Conservation (phyloP, 1,140 invertebrate species). For the Wasmannia auropunctata region DNA sequence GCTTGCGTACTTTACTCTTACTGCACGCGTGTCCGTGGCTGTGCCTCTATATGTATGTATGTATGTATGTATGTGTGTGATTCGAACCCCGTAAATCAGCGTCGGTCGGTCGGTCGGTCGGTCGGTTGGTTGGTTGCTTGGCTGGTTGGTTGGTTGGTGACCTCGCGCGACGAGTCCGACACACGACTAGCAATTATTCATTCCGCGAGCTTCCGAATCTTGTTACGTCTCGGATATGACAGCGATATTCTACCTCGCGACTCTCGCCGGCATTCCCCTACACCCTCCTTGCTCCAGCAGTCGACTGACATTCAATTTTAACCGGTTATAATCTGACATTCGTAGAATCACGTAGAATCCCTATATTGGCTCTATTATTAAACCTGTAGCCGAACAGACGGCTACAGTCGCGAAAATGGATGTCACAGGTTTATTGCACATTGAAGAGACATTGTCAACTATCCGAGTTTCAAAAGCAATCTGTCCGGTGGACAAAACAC, state of each 20-base stretch:
- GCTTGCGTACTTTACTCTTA: slow-evolving; percentile 42
- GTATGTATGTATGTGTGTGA: too few species aligned
- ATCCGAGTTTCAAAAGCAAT: not conserved
- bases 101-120: not conserved
- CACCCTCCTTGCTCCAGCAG: not conserved
- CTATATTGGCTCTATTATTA: slow-evolving; percentile 38
- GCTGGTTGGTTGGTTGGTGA: slow-evolving; percentile 41
- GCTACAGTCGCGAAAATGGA: not conserved
- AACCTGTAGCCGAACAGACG: not conserved
- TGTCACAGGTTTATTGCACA: not conserved
- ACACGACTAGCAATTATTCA: slow-evolving; percentile 58
- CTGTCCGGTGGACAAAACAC: too few species aligned
- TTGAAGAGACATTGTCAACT: not conserved
- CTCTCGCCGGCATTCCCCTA: not conserved
- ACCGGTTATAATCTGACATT: slow-evolving; percentile 49
- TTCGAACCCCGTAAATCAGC: slow-evolving; percentile 51
- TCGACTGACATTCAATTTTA: slow-evolving; percentile 56
- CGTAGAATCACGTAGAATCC: slow-evolving; percentile 28
- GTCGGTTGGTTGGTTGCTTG: not conserved
- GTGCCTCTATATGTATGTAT: too few species aligned
- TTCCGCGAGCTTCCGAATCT: slow-evolving; percentile 59
- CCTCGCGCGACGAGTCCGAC: slow-evolving; percentile 54
- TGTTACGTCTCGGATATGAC: slow-evolving; percentile 58
- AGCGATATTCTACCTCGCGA: slow-evolving; percentile 56
- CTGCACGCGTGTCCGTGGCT: not conserved